These are phyloP conservation scores for Cepphus grylle DNA, from an alignment of 2,113 vertebrate species.

Conservation along the genomic window DNA sequence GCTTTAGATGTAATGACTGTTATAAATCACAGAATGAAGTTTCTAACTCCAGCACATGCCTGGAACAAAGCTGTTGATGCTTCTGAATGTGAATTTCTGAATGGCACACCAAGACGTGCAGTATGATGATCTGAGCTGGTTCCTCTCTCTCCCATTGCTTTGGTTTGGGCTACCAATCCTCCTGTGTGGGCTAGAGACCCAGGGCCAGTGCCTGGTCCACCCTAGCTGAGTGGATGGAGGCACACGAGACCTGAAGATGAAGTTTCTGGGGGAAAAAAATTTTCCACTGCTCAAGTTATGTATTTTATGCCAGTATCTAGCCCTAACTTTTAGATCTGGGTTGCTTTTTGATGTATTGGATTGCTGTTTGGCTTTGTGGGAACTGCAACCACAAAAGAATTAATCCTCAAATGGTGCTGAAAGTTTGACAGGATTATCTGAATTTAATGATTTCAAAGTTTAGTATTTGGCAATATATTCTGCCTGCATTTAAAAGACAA, in stretches of 20 bases:
- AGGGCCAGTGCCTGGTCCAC: neutral
- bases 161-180: neutral
- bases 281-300: accelerated
- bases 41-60: neutral
- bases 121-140: accelerated
- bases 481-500: neutral
- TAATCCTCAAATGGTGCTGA: neutral
- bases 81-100: neutral
- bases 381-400: neutral
- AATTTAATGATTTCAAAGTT: neutral
- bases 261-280: neutral
- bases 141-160: neutral
- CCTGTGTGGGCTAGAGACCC: accelerated
- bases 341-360: neutral
- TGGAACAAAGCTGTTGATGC: neutral
- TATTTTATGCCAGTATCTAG: neutral
- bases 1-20: conserved; percentile 36
- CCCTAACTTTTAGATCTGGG: neutral
- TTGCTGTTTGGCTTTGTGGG: neutral
- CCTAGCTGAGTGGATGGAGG: accelerated
- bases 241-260: accelerated
- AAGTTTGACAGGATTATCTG: neutral
- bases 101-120: neutral
- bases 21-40: conserved; percentile 45
- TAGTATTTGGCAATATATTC: neutral